Evolutionary conservation across 2,113 vertebrate genomes (phyloP), one percentile per base, ranked within the genome.

Genomic region (Galemys pyrenaicus): DNA sequence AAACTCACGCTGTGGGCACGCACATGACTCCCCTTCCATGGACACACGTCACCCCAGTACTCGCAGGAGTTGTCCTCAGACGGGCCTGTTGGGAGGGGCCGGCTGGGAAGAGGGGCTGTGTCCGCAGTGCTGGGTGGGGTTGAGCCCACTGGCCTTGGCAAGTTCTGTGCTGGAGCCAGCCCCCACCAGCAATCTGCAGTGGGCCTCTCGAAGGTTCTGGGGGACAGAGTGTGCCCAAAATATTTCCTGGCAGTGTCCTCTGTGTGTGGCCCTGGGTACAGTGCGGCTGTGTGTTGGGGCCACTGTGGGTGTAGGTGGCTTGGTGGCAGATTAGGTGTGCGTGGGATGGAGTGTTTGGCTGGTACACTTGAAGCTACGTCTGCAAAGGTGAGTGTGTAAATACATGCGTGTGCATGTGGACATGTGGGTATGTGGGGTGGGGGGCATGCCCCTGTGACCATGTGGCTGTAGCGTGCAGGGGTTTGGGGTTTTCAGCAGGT

Each of bases 11-110:
- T 9, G 1, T 6, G 6, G n/a, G 24, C 22, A 41, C 22, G 51
- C 30, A 6, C 1, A 0, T 0, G 11, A 37, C 19, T 2, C 82
- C 30, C 0, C 0, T n/a, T 10, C 4, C 0, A 0, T 6, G 6
- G 16, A 65, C 32, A 9, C 24, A 9, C 8, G 51, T 35, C n/a
- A 49, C 49, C 49, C 13, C 49, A 15, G 17, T 12, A 51, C 49
- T 51, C 49, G 12, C 3, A 13, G n/a, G 77, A 39, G 87, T 26
- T 22, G 12, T 26, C 37, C 77, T 65, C 9, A 17, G 24, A 30
- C 3, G 20, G 30, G 32, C 73, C 24, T 28, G 41, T 68, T 46
- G 44, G 56, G 75, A 73, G 2, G 15, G 28, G 16, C 62, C 32
- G 28, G 11, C 30, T 28, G 49, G 26, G 3, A 20, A 37, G 16